phyloP scores from a whole-genome alignment of 2,888 invertebrate genomes.

The Griposia aprilina region DNA sequence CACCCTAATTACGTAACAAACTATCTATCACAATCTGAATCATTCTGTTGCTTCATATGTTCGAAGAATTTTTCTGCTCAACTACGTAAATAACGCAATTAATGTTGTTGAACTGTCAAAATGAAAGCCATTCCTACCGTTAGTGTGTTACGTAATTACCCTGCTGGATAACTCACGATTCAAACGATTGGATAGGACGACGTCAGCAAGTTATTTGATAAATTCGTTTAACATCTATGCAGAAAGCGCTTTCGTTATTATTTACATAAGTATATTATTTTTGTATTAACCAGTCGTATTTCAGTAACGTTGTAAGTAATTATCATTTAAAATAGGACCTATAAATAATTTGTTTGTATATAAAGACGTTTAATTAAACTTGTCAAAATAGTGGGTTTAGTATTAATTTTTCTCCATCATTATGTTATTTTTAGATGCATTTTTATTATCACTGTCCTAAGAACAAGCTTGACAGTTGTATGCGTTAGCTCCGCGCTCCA shows the following conservation, averaged over 20 bases:
- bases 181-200: no score
- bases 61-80: no score
- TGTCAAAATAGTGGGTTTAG: neutral
- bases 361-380: conserved; percentile 18
- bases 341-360: neutral
- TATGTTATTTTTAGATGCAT: neutral
- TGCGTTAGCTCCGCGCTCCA: no score
- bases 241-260: neutral
- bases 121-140: no score
- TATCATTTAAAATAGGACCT: neutral
- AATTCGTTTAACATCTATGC: neutral
- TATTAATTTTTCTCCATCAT: neutral
- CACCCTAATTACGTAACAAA: no score
- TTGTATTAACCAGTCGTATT: conserved; percentile 1
- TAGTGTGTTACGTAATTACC: no score
- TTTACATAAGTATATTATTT: neutral
- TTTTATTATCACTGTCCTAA: neutral
- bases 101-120: no score
- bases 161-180: no score
- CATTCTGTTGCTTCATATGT: no score
- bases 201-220: no score
- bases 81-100: no score
- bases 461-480: neutral
- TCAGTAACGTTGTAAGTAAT: neutral
- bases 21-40: no score